These are phyloP conservation scores for Sturnus vulgaris DNA, from an alignment of 2,113 vertebrate genomes.

Conservation along the genomic window DNA sequence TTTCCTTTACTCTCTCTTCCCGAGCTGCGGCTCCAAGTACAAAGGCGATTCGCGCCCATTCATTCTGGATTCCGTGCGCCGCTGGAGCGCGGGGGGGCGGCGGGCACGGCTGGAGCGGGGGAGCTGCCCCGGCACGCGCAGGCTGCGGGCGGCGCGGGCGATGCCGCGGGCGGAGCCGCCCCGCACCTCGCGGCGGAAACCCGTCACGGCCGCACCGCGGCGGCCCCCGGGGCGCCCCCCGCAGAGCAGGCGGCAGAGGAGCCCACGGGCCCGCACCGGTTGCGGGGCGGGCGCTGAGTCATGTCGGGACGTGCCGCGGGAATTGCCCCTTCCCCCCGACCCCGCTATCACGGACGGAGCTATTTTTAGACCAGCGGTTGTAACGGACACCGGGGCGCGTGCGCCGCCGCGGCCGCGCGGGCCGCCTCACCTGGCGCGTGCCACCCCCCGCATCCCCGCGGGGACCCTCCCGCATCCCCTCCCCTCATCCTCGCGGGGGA, in stretches of 20 bases:
- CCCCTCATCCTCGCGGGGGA: too few species aligned
- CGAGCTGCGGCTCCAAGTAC: background rate
- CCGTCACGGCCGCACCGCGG: background rate
- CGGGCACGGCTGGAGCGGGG: background rate
- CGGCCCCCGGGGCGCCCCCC: background rate
- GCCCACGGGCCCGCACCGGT: background rate
- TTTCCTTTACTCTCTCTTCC: background rate
- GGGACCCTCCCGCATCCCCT: background rate
- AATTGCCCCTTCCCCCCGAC: background rate
- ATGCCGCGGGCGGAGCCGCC: background rate
- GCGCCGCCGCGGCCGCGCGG: background rate
- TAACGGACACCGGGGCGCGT: background rate
- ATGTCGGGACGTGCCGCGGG: background rate
- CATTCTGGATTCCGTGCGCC: background rate
- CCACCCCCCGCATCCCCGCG: background rate
- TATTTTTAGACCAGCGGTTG: background rate
- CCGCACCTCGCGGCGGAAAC: background rate
- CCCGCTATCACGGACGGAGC: background rate
- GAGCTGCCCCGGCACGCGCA: background rate
- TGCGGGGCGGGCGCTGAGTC: background rate
- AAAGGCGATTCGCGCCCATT: background rate
- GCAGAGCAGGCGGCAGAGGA: background rate
- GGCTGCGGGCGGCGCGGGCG: background rate
- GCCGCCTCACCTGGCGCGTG: background rate
- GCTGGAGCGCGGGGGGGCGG: background rate